These are phyloP conservation scores for Falco punctatus DNA, from an alignment of 2,113 vertebrate genomes.

Conservation along the genomic window DNA sequence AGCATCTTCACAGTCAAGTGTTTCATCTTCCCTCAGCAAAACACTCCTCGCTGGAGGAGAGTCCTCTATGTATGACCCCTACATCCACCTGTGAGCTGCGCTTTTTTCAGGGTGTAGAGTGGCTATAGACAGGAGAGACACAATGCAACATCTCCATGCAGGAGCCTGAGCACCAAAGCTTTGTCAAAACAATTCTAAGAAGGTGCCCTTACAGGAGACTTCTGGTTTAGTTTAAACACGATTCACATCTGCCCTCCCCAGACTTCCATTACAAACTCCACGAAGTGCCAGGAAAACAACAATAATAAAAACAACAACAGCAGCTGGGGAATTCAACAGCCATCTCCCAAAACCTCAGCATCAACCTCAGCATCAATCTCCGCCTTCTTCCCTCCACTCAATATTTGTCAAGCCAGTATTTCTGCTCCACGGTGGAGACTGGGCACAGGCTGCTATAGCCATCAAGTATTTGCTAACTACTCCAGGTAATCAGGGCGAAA, in stretches of 20 bases:
- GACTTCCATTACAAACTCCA: fast-evolving
- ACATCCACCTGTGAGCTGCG: neutral
- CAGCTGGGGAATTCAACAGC: neutral
- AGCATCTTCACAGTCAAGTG: neutral
- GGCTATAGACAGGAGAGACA: neutral
- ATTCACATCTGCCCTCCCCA: neutral
- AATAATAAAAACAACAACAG: neutral
- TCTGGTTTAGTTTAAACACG: neutral
- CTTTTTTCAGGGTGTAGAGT: neutral
- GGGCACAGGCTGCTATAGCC: neutral
- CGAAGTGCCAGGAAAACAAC: neutral
- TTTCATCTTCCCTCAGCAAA: neutral
- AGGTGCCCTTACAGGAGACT: neutral
- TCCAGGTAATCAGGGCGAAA: neutral
- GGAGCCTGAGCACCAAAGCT: neutral
- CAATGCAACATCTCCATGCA: fast-evolving
- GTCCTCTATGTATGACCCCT: neutral
- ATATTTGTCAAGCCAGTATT: neutral
- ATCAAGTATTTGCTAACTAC: neutral
- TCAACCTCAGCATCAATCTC: neutral
- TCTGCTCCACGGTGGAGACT: neutral
- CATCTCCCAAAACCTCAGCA: neutral
- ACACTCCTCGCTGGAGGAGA: neutral
- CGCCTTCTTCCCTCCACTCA: fast-evolving
- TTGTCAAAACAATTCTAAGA: neutral